Base-by-base conservation (phyloP, 2,888 invertebrate genomes). In the Mycalesis mineus region DNA sequence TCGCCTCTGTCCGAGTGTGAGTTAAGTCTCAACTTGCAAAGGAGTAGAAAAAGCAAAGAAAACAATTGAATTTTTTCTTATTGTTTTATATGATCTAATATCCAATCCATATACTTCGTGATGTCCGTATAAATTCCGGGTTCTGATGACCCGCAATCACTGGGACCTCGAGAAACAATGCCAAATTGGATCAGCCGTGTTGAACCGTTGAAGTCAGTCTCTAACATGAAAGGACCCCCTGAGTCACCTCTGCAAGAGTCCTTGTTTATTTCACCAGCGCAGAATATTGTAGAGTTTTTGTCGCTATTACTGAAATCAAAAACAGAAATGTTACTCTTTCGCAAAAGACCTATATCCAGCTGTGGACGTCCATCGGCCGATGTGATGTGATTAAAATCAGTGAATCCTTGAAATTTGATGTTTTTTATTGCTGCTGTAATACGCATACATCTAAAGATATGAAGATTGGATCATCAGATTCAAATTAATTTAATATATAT, bases 241-340 rank as follows among this genome's bases (percentile, higher is more conserved):
- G 92, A 93, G 65, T 94, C 94, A 0, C 93, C 93, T 17, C 78
- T 73, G 64, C 93, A 94, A n/a, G 93, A 92, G 68, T 93, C 93
- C 41, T 83, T 80, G 0, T 77, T 75, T 31, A 77, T 76, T 28
- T 74, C 76, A 0, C 91, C 92, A n/a, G 67, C 73, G 45, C 72
- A 90, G 74, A 11, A 47, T 8, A n/a, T 14, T 11, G 11, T 22
- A 5, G 11, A 9, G 4, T 17, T 41, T 42, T 42, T 22, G 28
- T 29, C 2, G 7, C 13, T 4, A 22, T 28, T 7, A n/a, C 45
- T 45, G 29, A 45, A 45, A 31, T 31, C 0, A 5, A 29, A 11
- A 9, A 36, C 4, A 9, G 11, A 5, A 33, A 33, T 33, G 7
- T 4, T 22, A 22, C 22, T 22, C 22, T n/a, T n/a, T n/a, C n/a